Base-by-base conservation (phyloP, 2,888 invertebrate species). In the Stenolophus ochropezus region DNA sequence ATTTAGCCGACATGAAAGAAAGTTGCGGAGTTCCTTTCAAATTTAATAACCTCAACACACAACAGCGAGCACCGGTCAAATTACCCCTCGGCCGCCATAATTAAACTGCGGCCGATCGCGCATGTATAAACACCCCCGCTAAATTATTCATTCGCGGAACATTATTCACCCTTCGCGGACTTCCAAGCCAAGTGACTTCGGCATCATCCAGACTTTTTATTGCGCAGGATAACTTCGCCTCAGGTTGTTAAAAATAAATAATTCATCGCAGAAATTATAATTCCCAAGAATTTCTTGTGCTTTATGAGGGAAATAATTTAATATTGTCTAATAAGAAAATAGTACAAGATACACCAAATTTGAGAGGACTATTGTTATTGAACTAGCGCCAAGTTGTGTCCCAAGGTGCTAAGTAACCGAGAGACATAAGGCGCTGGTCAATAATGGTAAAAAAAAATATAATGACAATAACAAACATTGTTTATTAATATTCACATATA, bases 11-110 rank as follows among this genome's bases (percentile, higher is more conserved):
- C 61, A 25, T 61, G 20, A 61, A 58, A 58, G 58, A 58, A 61
- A 61, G 23, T 61, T 25, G n/a, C 61, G 23, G 23, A 61, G 23
- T 61, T 61, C 61, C 61, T 61, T 61, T 61, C 61, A 61, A 61
- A 61, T 61, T 61, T 61, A 61, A 61, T 61, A 61, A 61, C 61
- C 61, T 61, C 61, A 61, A 61, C 61, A 61, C 25, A 61, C 11
- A 61, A 61, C 51, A 51, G 1, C 16, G 51, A 61, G 25, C 25
- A 25, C 25, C 25, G 61, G 61, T 61, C 61, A 61, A 61, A 61
- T 61, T 61, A 61, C 25, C 61, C 61, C n/a, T n/a, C 5, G 21
- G 23, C 18, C 11, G 20, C 56, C 61, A 23, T 61, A 61, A 61
- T 61, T 61, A 61, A 61, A 61, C 61, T 61, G n/a, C n/a, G 61